Evolutionary conservation across 2,888 invertebrate genomes (phyloP).

Genomic region (Papilio protenor): DNA sequence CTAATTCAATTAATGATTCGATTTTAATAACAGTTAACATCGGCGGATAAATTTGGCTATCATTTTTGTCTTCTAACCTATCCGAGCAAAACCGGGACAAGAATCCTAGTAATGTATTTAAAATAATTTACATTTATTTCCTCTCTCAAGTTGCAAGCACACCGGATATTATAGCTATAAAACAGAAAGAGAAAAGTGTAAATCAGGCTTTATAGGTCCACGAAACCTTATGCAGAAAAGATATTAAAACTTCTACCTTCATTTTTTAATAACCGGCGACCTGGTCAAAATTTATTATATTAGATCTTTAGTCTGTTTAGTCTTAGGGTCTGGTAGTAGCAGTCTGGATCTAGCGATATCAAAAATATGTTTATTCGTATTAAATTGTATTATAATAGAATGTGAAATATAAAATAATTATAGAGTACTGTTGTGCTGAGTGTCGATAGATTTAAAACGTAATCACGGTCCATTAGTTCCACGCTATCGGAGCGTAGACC

Average conservation of each 20-base stretch:
- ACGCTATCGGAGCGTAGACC: slow-evolving; percentile 52
- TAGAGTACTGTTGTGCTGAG: slow-evolving; percentile 8
- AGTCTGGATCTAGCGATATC: background rate
- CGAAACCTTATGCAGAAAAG: slow-evolving; percentile 6
- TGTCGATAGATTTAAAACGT: slow-evolving; percentile 52
- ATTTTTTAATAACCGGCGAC: background rate
- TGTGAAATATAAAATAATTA: background rate
- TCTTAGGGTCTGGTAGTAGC: too few relatives aligned
- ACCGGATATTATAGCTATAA: slow-evolving; percentile 26
- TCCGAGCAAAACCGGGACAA: background rate
- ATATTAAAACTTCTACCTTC: slow-evolving; percentile 16
- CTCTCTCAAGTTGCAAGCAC: slow-evolving; percentile 7
- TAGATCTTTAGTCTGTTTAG: background rate
- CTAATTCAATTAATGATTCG: background rate
- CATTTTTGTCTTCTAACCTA: background rate
- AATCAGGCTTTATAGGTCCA: slow-evolving; percentile 19
- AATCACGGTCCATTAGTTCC: slow-evolving; percentile 59
- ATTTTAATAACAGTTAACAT: background rate
- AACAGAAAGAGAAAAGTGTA: slow-evolving; percentile 21
- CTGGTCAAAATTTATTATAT: background rate
- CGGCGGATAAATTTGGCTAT: background rate
- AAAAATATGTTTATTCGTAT: background rate
- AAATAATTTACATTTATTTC: slow-evolving; percentile 21
- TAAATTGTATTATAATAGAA: background rate
- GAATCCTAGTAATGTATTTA: background rate